Evolutionary conservation across 2,888 invertebrate species (phyloP), one percentile per base, ranked within the genome.

Genomic region (Hylaea fasciaria): DNA sequence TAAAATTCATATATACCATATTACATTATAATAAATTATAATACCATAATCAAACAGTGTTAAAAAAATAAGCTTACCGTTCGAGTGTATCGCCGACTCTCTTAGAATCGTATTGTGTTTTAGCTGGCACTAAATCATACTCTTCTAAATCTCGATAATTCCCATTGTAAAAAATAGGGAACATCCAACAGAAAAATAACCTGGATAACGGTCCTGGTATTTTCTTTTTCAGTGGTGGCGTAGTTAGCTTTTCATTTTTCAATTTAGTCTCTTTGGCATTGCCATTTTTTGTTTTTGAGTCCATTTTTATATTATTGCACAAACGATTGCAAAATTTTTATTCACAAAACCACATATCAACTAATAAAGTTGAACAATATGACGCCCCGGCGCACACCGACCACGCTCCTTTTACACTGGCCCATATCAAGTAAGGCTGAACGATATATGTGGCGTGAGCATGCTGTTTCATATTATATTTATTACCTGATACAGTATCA

Each of bases 91-190:
- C 94, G 9, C 96, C 96, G n/a, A 95, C 90, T 32, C 77, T 46
- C 73, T 93, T 92, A 12, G 97, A 97, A 75, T 93, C 92, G 82
- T 97, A 97, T 22, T 90, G 91, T 40, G 87, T 90, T 49, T 95
- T 91, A 0, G 96, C 94, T 71, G 95, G 94, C 76, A 95, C 95
- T 44, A 98, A 88, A 85, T 98, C 98, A 28, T 94, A 91, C 45
- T 95, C 93, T 67, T 95, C 95, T 48, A 98, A 83, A 50, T 95
- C 94, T 73, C 96, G 94, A 57, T 91, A 93, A 73, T 94, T 94
- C 0, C 97, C 97, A 77, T 94, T 94, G 71, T 94, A 94, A 85
- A 97, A 97, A 73, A 96, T 87, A 5, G 95, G 95, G 76, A 96
- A 90, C 56, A 96, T 95, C 95, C 97, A 97, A 86, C 94, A 94